Evolutionary conservation across 2,113 vertebrate genomes (phyloP).

Genomic region (Toxostoma redivivum): DNA sequence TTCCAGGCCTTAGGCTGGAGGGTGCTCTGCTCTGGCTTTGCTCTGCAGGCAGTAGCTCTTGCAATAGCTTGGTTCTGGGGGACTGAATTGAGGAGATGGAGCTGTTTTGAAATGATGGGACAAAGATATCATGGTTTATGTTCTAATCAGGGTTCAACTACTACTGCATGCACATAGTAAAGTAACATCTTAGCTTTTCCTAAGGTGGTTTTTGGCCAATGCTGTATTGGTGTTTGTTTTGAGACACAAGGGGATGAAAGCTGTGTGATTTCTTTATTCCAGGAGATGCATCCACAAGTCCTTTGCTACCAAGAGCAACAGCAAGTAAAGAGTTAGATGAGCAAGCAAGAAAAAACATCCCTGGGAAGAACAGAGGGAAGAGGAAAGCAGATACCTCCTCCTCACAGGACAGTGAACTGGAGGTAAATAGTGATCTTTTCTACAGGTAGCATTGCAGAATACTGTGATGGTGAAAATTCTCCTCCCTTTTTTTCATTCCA

Average conservation of each 20-base stretch:
- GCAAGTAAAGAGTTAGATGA: slow-evolving; percentile 88
- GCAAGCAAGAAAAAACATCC: slow-evolving; percentile 82
- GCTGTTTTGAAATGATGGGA: not conserved
- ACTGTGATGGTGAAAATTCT: not conserved
- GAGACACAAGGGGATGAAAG: not conserved
- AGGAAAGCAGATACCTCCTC: slow-evolving; percentile 86
- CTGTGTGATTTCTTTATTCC: not conserved
- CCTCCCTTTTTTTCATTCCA: not conserved
- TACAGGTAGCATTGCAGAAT: not conserved
- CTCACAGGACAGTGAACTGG: slow-evolving; percentile 87
- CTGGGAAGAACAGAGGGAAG: slow-evolving; percentile 91
- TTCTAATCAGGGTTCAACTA: not conserved
- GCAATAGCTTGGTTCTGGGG: not conserved
- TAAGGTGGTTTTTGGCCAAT: not conserved
- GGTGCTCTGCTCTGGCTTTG: not conserved
- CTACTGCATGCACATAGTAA: not conserved
- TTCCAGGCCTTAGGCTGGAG: not conserved
- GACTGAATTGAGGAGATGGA: not conserved
- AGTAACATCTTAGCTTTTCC: not conserved
- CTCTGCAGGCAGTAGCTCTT: not conserved
- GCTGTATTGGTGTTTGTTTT: not conserved
- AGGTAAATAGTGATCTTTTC: slow-evolving; percentile 71
- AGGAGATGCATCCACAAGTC: slow-evolving; percentile 71
- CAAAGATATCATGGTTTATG: not conserved
- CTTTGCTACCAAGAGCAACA: slow-evolving; percentile 68